phyloP scores from a whole-genome alignment of 2,888 invertebrate genomes.

The Cerceris rybyensis region DNA sequence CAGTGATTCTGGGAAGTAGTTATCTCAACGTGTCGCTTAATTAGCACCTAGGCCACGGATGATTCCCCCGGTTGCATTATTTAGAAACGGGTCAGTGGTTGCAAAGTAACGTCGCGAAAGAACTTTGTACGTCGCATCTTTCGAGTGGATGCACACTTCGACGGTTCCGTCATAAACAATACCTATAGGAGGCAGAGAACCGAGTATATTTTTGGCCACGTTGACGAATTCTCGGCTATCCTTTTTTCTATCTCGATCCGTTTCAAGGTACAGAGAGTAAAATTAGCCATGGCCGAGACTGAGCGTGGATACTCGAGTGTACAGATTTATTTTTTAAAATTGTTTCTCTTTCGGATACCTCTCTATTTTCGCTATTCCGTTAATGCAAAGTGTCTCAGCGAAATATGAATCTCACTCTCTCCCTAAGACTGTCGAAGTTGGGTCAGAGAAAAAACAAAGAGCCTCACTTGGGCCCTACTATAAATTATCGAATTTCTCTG shows the following conservation, averaged over 20 bases:
- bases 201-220: conserved; percentile 36
- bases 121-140: conserved; percentile 3
- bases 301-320: not conserved
- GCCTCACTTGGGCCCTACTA: too few relatives aligned
- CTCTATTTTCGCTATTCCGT: too few relatives aligned
- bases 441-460: too few relatives aligned
- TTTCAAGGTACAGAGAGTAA: conserved; percentile 19
- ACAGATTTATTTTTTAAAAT: too few relatives aligned
- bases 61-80: conserved; percentile 11
- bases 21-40: conserved; percentile 47
- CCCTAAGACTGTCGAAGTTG: too few relatives aligned
- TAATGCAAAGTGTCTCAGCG: too few relatives aligned
- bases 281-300: conserved; percentile 12
- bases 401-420: too few relatives aligned
- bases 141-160: not conserved
- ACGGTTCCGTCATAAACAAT: conserved; percentile 13
- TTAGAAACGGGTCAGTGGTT: conserved; percentile 6
- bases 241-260: conserved; percentile 41
- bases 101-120: not conserved
- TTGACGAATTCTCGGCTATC: conserved; percentile 18
- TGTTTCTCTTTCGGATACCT: too few relatives aligned
- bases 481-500: too few relatives aligned
- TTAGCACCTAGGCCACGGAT: conserved; percentile 30
- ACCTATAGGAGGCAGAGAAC: not conserved
- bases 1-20: conserved; percentile 36